Percentiles rank a stretch among this genome's conserved stretches.
Conservation (phyloP, 2,113 vertebrate genomes). For the Sisor rabdophorus region DNA sequence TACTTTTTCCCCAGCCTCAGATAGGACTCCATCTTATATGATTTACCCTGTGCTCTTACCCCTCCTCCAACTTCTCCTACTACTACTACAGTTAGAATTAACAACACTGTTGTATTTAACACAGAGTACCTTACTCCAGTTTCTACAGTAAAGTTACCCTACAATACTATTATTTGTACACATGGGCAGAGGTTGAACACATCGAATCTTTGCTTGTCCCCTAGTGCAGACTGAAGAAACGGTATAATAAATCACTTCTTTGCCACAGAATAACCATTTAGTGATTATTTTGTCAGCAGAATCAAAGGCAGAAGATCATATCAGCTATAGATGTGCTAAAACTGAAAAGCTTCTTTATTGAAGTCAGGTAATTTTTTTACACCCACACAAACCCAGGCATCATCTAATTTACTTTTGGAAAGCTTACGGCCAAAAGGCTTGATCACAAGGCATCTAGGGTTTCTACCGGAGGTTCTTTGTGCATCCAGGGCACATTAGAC, state of each 20-base stretch:
- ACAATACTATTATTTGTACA: no score
- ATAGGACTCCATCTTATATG: no score
- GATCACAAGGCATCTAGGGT: constrained; percentile 17
- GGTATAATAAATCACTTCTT: constrained; percentile 25
- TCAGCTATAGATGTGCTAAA: constrained; percentile 37
- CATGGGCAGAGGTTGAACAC: constrained; percentile 7
- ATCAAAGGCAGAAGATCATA: constrained; percentile 43
- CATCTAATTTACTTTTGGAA: constrained; percentile 27
- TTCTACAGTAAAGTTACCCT: no score
- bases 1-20: no score
- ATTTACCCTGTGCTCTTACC: no score
- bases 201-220: constrained; percentile 36
- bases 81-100: no score
- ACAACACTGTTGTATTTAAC: no score
- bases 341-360: constrained; percentile 24
- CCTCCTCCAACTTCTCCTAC: no score
- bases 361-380: constrained; percentile 39
- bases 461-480: background rate
- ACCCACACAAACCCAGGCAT: constrained; percentile 29
- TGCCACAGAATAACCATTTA: constrained; percentile 8
- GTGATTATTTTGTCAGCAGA: constrained; percentile 38
- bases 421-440: constrained; percentile 4
- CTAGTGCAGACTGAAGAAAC: constrained; percentile 32
- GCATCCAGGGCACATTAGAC: constrained; percentile 8
- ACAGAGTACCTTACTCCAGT: no score